Base-by-base conservation (phyloP, 92 coral and sea anemone genomes). In the Phenganax subtilis region DNA sequence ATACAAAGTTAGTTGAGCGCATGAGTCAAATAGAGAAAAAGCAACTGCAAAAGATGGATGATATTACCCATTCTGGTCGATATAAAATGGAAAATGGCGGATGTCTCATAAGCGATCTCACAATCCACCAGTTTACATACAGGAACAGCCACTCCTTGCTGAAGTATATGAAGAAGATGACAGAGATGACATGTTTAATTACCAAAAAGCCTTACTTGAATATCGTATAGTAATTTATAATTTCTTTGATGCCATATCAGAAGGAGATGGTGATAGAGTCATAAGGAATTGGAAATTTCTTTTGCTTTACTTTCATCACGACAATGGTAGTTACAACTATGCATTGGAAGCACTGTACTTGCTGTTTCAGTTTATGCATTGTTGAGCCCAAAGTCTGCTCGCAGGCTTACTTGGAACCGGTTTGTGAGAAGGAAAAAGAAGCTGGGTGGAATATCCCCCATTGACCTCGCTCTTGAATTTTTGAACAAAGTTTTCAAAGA, bases 81-180 rank as follows among this genome's bases (percentile, higher is more conserved):
- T 77, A 29, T 9, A 77, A 77, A 56, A 77, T 84, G 93, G 90
- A 47, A 91, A 91, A 75, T 37, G 85, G 27, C 81, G 89, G 73
- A 55, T 72, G 67, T 87, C 87, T 52, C 93, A 91, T 75, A 93
- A 91, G 68, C 89, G 83, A 12, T 61, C 67, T 10, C 97, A 91
- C 75, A 84, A 80, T 54, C 91, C 97, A 6, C 90, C 90, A n/a
- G 86, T 84, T 51, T 59, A 80, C n/a, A 73, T 84, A 57, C 80
- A 83, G 16, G 80, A 82, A 12, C 85, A 73, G 37, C 87, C 83
- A 76, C 64, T 76, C 9, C 81, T 76, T 14, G 57, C 81, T 58
- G 81, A 76, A 76, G 57, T 76, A 52, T 67, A 76, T 28, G 65
- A 76, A 56, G 64, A 57, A 9, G 81, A 51, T 20, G 57, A 9